phyloP scores from a whole-genome alignment of 2,113 vertebrate species.

The Calidris pugnax region DNA sequence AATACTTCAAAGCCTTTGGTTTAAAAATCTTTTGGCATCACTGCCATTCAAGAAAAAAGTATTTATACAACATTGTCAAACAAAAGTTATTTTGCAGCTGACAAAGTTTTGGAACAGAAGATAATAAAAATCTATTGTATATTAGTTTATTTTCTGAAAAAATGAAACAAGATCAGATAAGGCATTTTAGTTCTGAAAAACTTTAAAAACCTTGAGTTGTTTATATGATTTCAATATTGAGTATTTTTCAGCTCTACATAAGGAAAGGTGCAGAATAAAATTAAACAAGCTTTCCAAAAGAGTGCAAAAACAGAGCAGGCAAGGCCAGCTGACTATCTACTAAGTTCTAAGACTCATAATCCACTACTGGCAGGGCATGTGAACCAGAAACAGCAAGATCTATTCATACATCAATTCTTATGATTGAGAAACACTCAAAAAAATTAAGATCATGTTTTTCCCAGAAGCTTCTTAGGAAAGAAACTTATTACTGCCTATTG shows the following conservation, averaged over 20 bases:
- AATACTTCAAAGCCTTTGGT: conserved; percentile 34
- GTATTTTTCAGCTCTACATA: background rate
- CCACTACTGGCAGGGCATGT: background rate
- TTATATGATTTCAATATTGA: background rate
- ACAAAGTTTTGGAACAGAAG: background rate
- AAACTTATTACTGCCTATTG: background rate
- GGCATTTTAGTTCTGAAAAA: background rate
- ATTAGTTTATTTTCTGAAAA: conserved; percentile 42
- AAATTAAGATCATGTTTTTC: background rate
- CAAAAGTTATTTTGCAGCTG: conserved; percentile 26
- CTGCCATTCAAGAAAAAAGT: background rate
- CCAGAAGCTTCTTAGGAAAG: background rate
- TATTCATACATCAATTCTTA: background rate
- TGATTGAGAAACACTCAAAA: background rate
- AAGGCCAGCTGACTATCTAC: background rate
- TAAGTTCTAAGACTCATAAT: background rate
- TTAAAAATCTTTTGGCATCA: conserved; percentile 3
- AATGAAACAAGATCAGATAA: background rate
- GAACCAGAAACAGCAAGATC: background rate
- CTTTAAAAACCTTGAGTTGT: background rate
- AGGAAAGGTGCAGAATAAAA: background rate
- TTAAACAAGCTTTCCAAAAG: background rate
- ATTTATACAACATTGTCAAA: conserved; percentile 39
- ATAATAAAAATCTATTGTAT: conserved; percentile 12
- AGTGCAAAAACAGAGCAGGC: background rate